Base-by-base conservation (phyloP, 2,888 invertebrate genomes). In the Punctoribates punctum region DNA sequence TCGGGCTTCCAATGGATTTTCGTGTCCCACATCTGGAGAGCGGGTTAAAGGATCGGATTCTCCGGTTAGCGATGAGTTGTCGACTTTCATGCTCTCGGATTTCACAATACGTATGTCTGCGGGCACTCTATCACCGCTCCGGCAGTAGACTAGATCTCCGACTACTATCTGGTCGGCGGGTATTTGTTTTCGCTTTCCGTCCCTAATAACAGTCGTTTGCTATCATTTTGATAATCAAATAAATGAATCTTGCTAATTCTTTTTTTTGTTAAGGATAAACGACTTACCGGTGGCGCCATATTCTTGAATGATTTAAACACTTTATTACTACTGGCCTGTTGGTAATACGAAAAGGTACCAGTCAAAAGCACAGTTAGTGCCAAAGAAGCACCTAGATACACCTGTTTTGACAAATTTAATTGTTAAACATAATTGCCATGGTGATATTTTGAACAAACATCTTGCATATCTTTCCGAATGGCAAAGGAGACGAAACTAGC, bases 261-360 rank as follows among this genome's bases (percentile, higher is more conserved):
- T 34, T 34, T 34, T 34, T 34, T 34, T 34, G 34, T 34, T n/a
- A n/a, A n/a, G n/a, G n/a, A n/a, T n/a, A n/a, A n/a, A n/a, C n/a
- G n/a, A n/a, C 54, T 70, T 29, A 75, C 75, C 54, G 67, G 73
- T 38, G 80, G 80, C 75, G 79, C 94, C 92, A 97, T 93, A 88
- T 94, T 94, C 87, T 96, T 96, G 88, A 97, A 97, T 75, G 96
- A 96, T 86, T 97, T 96, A 96, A 97, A 97, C 85, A 98, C 96
- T 86, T 93, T 94, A 81, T 96, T 96, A 84, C 95, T 95, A 88
- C 97, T 96, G 86, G 94, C 94, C 86, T 90, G 90, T 87, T 97
- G 97, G 87, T 96, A 97, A 86, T 96, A 98, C 81, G 97, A 97
- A 90, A 98, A 98, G 85, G 94, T 93, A 83, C 97, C 97, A 84